A percentile compares a stretch with the other conserved stretches of the same genome.
Conservation (phyloP, 2,888 invertebrate genomes). For the Rhagonycha lutea region DNA sequence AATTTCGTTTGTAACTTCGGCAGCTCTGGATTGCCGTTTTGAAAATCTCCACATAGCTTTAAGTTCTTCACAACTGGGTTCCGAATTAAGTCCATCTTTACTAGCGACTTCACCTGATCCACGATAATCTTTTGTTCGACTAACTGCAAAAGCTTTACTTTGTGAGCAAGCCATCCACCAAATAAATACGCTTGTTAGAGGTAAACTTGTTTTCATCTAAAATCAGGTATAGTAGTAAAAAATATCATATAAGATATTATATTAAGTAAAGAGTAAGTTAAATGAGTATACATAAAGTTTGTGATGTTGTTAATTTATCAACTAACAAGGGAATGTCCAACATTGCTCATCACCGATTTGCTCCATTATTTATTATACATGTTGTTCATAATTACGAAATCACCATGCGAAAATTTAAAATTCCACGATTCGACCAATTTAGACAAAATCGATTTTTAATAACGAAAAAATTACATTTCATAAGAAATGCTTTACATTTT, state of each 20-base stretch:
- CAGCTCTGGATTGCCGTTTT: conserved; percentile 83
- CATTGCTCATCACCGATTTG: too few relatives aligned
- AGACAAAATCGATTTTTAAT: too few relatives aligned
- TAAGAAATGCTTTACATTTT: too few relatives aligned
- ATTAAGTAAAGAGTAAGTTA: not conserved
- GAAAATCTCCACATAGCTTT: conserved; percentile 93
- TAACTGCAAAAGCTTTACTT: conserved; percentile 44
- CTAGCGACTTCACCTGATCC: conserved; percentile 45
- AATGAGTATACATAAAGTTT: not conserved
- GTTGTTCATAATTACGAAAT: too few relatives aligned
- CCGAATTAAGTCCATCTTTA: conserved; percentile 59
- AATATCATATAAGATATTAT: not conserved
- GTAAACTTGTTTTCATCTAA: conserved; percentile 47
- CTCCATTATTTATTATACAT: too few relatives aligned
- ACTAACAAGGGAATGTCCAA: not conserved
- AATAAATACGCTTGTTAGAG: conserved; percentile 41
- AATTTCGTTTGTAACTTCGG: conserved; percentile 86
- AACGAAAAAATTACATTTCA: too few relatives aligned
- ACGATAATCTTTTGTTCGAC: conserved; percentile 45
- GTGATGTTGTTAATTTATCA: not conserved
- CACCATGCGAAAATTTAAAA: too few relatives aligned
- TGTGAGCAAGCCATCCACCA: conserved; percentile 42
- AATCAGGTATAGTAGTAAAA: conserved; percentile 26
- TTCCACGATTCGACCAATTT: too few relatives aligned
- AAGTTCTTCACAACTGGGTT: conserved; percentile 85